Conservation (phyloP, 1,140 invertebrate genomes). For the Drosophila tani region DNA sequence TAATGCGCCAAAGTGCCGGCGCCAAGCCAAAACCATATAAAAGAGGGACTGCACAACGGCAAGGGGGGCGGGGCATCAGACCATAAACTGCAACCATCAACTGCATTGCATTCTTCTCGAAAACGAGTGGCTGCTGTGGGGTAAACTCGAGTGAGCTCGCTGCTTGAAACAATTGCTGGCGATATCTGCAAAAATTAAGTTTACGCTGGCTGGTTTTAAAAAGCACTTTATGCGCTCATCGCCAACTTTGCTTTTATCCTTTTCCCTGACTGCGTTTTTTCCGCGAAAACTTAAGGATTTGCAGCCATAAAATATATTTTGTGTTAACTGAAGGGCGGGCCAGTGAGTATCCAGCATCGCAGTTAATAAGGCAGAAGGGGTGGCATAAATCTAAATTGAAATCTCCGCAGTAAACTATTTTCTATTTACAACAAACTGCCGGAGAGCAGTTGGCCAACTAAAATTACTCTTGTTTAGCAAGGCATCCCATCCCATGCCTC, state of each 20-base stretch:
- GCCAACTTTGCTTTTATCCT: slow-evolving; percentile 32
- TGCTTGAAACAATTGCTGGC: slow-evolving; percentile 65
- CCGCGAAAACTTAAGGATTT: slow-evolving; percentile 39
- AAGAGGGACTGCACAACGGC: slow-evolving; percentile 12
- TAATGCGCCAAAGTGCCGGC: slow-evolving; percentile 53
- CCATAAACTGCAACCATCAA: slow-evolving; percentile 71
- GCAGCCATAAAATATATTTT: slow-evolving; percentile 56
- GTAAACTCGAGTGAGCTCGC: slow-evolving; percentile 29
- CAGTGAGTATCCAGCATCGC: slow-evolving; percentile 3
- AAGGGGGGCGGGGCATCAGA: slow-evolving; percentile 46
- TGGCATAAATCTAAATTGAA: slow-evolving; percentile 39
- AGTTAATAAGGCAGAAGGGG: slow-evolving; percentile 34
- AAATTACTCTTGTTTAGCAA: slow-evolving; percentile 34
- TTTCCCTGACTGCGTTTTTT: slow-evolving; percentile 41
- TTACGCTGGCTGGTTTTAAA: slow-evolving; percentile 76
- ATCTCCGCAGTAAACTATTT: slow-evolving; percentile 49
- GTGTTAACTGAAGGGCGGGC: slow-evolving; percentile 46
- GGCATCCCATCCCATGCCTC: background rate
- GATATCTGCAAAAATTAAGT: slow-evolving; percentile 78
- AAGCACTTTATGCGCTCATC: slow-evolving; percentile 48
- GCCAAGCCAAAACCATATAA: slow-evolving; percentile 29
- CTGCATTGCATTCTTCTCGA: slow-evolving; percentile 60
- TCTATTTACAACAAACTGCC: slow-evolving; percentile 15
- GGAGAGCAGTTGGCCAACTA: slow-evolving; percentile 25
- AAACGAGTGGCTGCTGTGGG: slow-evolving; percentile 39